Evolutionary conservation across 30 jellyfish, hydroid and myxozoan species (phyloP), one percentile per base, ranked within the genome.

Genomic region (Mastigias papua): DNA sequence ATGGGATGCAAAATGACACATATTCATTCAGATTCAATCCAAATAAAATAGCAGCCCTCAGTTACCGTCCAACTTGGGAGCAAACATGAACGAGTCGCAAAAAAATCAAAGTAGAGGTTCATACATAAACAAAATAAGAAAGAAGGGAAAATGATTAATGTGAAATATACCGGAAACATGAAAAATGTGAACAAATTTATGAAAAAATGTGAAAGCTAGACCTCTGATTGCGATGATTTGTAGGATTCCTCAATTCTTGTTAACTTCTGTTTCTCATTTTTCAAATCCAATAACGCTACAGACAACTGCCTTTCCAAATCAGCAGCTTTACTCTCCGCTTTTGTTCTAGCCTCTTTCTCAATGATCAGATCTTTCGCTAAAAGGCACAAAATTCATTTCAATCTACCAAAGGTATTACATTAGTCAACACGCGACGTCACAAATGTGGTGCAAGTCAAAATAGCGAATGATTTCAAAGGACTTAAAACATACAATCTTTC

Each of bases 271-370:
- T 90, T 80, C 50, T 69, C 93, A 63, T 95, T 95, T 69, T 95
- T 95, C 77, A 95, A 50, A 69, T 95, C 99, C 83, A 95, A 67
- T 62, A 48, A 78, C 48, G 91, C 89, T 29, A 82, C 99, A 25
- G 93, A 82, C 62, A 90, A 63, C 84, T 90, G 97, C 51, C 99
- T 86, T 71, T 95, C 99, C 78, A 95, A 69, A 17, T 95, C 97
- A 20, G 99, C 97, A 21, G 99, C 98, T 69, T 90, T 95, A 60
- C 97, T 91, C 63, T 95, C 99, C 11, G 97, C 97, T 48, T 88
- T 82, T 29, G 95, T 83, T 37, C 97, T 73, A 0, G 90, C 96
- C 69, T 95, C 97, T 42, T 92, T 81, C 69, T 95, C 99, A 33
- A 48, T 31, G 30, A 69, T 82, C 22, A 94, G 65, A 22, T 95